A percentile compares a stretch with the other conserved stretches of the same genome.
These are phyloP conservation scores for Heteromurus nitidus DNA, from an alignment of 2,888 invertebrate genomes.

Conservation along the genomic window DNA sequence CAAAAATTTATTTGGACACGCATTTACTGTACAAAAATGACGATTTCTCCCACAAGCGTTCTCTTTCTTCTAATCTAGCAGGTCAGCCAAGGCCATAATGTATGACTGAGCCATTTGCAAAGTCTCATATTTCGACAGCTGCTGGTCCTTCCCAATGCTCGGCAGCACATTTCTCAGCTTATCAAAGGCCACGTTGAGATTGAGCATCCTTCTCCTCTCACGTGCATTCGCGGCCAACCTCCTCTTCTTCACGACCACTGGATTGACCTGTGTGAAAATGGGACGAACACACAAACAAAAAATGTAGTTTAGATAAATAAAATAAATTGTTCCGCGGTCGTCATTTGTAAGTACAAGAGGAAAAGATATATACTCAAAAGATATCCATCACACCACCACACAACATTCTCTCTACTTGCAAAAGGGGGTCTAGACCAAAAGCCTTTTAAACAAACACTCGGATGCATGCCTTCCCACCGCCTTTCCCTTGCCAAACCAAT, in stretches of 20 bases:
- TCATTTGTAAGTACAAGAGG: too few species aligned
- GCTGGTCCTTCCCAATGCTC: constrained; percentile 91
- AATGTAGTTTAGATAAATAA: constrained; percentile 1
- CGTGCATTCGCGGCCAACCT: constrained; percentile 94
- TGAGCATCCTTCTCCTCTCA: constrained; percentile 93
- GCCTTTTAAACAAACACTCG: not conserved
- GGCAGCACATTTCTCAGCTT: constrained; percentile 92
- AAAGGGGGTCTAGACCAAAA: too few species aligned
- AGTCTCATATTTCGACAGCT: constrained; percentile 96
- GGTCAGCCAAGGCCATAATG: constrained; percentile 90
- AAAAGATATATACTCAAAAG: too few species aligned
- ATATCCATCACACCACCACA: too few species aligned
- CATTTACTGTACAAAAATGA: too few species aligned
- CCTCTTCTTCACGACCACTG: constrained; percentile 87
- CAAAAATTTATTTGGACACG: too few species aligned
- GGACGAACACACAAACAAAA: not conserved
- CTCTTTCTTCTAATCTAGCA: constrained; percentile 55
- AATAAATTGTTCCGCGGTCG: constrained; percentile 4
- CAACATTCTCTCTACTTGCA: too few species aligned
- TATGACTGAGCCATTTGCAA: constrained; percentile 98
- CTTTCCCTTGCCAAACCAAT: constrained; percentile 64
- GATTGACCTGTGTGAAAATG: constrained; percentile 80
- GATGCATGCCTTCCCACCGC: constrained; percentile 26
- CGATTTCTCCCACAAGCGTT: not conserved
- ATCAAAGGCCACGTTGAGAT: constrained; percentile 95